Evolutionary conservation across 2,888 invertebrate species (phyloP), one percentile per base, ranked within the genome.

Genomic region (Psococerastis gibbosa): DNA sequence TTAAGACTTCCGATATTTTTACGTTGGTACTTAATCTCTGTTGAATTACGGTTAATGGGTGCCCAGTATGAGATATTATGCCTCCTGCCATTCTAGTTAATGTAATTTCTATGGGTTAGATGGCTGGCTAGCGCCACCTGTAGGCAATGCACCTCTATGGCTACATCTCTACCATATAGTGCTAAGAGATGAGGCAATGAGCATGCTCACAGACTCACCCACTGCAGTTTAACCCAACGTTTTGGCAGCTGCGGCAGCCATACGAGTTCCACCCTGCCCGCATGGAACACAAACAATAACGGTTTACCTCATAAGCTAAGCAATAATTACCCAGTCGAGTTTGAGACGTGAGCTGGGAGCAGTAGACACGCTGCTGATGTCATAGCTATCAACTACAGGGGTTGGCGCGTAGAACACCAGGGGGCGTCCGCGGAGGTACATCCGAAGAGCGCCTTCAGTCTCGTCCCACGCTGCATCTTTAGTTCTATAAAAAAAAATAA

Each of bases 341-440:
- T 83, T 81, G 43, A 91, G 73, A 57, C 80, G 80, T 58, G 71
- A 75, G 47, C 73, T 70, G 3, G 92, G 91, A 3, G 83, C 77
- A 5, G 78, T 78, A 22, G 75, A 75, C 33, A 84, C 82, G 63
- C 81, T 80, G 51, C 77, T 76, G 23, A 79, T 72, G 54, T 80
- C 78, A 63, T 81, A 76, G 50, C 68, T 70, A 38, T 82, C 79
- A 41, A 71, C 56, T 31, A 71, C 64, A 43, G 70, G 67, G 18
- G 75, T 69, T 2, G 91, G 88, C 3, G 79, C 78, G 60, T 81
- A 75, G 50, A 91, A 64, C 47, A 78, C 70, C 48, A 91, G 69
- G 1, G 85, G 83, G 44, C 88, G 68, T 2, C 89, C 89, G 34
- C 85, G 73, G 22, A 92, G 67, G 66, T 75, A 87, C 71, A 91